Evolutionary conservation across 2,888 invertebrate species (phyloP), one percentile per base, ranked within the genome.

Genomic region (Ennomos fuscantarius): DNA sequence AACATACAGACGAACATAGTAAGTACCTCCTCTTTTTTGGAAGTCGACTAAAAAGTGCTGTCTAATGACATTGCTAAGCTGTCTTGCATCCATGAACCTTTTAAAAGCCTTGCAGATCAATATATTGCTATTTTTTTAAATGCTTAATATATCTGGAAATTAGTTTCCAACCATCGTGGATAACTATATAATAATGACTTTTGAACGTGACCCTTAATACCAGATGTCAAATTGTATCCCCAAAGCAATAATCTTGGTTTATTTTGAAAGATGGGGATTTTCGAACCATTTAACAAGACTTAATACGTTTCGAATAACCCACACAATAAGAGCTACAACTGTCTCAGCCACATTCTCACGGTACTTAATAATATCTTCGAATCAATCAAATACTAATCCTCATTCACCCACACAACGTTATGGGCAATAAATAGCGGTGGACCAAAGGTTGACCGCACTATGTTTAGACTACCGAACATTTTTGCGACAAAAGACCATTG

Each of bases 381-480:
- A 59, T 59, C 58, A 46, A 58, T 48, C 55, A 59, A 54, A 61
- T 40, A 13, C 32, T 48, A 55, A 62, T 62, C 57, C 45, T 60
- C 37, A 63, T 70, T 81, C 86, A 79, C 84, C 86, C 80, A 80
- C 82, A 74, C 63, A 64, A 71, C 72, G 46, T 53, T 49, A 55
- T 54, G 43, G 51, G 47, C 54, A 48, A 57, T 59, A 58, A 65
- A 78, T 78, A 74, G 75, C 72, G 75, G 73, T 66, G 68, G 74
- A 77, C 78, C 76, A 74, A 74, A 78, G 72, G 71, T 70, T 84
- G 84, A 86, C 87, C 63, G 66, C 74, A 77, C 65, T 72, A 60
- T 88, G 84, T 86, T 88, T 88, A 73, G 82, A 84, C 85, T 79
- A 61, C 74, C 60, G 71, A 70, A 73, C 60, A 63, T 65, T 72